Conservation (phyloP, 2,888 invertebrate species). For the Pristionchus japonicus region DNA sequence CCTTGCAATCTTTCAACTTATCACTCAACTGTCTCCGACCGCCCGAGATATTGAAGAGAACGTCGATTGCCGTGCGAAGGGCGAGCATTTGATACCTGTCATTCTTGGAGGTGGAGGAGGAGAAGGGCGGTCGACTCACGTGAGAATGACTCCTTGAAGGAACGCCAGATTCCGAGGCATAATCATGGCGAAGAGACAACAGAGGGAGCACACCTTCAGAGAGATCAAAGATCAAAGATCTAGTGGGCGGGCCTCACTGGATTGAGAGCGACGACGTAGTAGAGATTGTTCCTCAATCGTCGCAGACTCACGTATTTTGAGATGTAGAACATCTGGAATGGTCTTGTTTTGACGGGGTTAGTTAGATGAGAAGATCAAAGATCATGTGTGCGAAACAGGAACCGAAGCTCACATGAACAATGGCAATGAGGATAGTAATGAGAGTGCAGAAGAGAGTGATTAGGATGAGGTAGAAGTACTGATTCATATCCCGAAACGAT, state of each 20-base stretch:
- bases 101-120: neutral
- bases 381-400: too few relatives aligned
- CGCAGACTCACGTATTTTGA: neutral
- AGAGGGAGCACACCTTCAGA: neutral
- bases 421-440: neutral
- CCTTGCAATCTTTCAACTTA: neutral
- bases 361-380: too few relatives aligned
- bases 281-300: conserved; percentile 17
- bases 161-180: conserved; percentile 34
- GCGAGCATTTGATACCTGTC: conserved; percentile 24
- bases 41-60: conserved; percentile 34
- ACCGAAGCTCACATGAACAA: conserved; percentile 23
- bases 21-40: neutral
- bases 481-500: neutral
- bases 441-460: conserved; percentile 28
- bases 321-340: conserved; percentile 13
- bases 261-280: conserved; percentile 9
- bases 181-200: conserved; percentile 30
- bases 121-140: neutral
- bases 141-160: conserved; percentile 17
- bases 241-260: neutral
- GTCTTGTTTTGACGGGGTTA: too few relatives aligned
- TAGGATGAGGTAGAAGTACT: neutral
- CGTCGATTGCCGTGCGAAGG: conserved; percentile 26
- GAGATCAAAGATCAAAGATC: neutral